Evolutionary conservation across 2,113 vertebrate genomes (phyloP), one percentile per base, ranked within the genome.

Genomic region (Chloroceryle aenea): DNA sequence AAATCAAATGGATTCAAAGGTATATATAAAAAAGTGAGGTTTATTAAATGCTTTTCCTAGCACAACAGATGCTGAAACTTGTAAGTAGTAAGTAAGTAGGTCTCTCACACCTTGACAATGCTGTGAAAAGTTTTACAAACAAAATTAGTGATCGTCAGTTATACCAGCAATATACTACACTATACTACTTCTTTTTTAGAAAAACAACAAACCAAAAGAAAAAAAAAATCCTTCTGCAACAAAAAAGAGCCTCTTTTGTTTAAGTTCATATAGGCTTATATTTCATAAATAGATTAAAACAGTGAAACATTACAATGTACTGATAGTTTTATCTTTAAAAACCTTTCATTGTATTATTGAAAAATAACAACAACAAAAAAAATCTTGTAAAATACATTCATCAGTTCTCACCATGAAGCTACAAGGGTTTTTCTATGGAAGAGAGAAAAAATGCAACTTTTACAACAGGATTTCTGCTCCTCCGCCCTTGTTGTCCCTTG

Each of bases 91-190:
- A 93, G 63, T 55, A 48, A 89, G 18, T 34, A 71, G 20, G 11
- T 6, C 4, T 81, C 40, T 76, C 36, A 36, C 85, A 52, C 4
- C 6, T 32, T 86, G 42, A 62, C 21, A 73, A 68, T 34, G 25
- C 2, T 80, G 27, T 74, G 80, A 32, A n/a, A 82, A 73, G 36
- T 84, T 93, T 93, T 86, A 67, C n/a, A 80, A 56, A 5, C 18
- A 63, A 32, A 7, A 22, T 47, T 42, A 81, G 50, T 26, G 32
- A 58, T 75, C 9, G 14, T 55, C 26, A 61, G 15, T 62, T 78
- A 38, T 3, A 59, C 18, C 34, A 29, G 8, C 0, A 0, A 66
- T 45, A 56, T 18, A 66, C 29, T 64, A 42, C 69, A 55, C n/a
- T n/a, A n/a, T n/a, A n/a, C n/a, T n/a, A 18, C 3, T 72, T 23